phyloP scores from a whole-genome alignment of 2,113 vertebrate genomes.

The Chaetura pelagica region DNA sequence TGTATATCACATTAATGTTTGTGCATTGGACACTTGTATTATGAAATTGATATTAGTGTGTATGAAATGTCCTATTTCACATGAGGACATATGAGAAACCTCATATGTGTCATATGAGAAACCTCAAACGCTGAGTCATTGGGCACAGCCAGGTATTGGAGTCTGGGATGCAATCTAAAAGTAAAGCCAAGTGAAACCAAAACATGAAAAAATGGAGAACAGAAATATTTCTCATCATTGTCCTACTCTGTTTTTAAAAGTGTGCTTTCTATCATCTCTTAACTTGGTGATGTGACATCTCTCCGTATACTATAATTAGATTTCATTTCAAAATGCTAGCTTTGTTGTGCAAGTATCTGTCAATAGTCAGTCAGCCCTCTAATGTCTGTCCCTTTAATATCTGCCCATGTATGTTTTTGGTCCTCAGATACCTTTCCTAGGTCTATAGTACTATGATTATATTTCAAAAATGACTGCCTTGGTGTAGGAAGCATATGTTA shows the following conservation, averaged over 20 bases:
- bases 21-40: neutral
- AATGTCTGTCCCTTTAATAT: neutral
- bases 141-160: neutral
- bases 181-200: neutral
- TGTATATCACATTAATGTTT: neutral
- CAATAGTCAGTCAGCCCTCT: neutral
- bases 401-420: neutral
- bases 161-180: neutral
- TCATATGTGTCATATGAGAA: neutral
- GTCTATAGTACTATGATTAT: neutral
- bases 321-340: neutral
- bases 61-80: neutral
- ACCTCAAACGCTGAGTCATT: neutral
- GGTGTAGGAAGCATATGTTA: neutral
- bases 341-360: neutral
- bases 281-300: neutral
- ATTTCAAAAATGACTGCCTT: neutral
- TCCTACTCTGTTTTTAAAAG: neutral
- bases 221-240: neutral
- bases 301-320: neutral
- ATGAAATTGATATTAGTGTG: neutral
- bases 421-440: neutral
- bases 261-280: neutral
- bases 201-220: neutral
- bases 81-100: neutral